Base-by-base conservation (phyloP, 2,113 vertebrate genomes). In the Myanophis thanlyinensis region DNA sequence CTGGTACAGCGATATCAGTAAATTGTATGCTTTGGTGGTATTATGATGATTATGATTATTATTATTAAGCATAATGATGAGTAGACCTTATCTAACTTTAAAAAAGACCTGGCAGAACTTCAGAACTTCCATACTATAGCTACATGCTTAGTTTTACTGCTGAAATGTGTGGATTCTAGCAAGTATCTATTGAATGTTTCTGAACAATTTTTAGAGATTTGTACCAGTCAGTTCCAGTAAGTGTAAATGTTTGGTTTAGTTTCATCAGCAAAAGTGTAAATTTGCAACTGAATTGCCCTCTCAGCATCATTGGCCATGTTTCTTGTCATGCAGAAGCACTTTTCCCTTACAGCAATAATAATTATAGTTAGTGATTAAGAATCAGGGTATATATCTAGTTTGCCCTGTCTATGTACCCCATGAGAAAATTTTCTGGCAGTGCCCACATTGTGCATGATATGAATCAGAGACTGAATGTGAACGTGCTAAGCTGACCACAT, bases 341-440 rank as follows among this genome's bases (percentile, higher is more conserved):
- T 48, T 30, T 46, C 23, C 12, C 53, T 67, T 35, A 25, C 15
- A 92, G 49, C 56, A 88, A 25, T 46, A 88, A 25, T 46, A 53
- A 13, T 23, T 5, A 47, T 7, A 52, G 22, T 20, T 52, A 12
- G 73, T 85, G 52, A 23, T 48, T 59, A 53, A n/a, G 52, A 46
- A 54, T 12, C 15, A 30, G 40, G 51, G 87, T 44, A 27, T 46
- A 59, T 20, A 18, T 89, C 67, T 85, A 88, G 54, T 11, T 85
- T 91, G 90, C 73, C 90, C 93, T 93, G 90, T 93, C 90, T 85
- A 25, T 93, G 73, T 88, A 88, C 67, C 90, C 86, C 53, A 85
- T 93, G 93, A 85, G 93, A 93, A 93, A 91, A 89, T 52, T 15
- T 12, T 89, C 35, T 62, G 25, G 18, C 47, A n/a, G 87, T 89